phyloP scores from a whole-genome alignment of 2,888 invertebrate genomes.

The Tenthredo notha region DNA sequence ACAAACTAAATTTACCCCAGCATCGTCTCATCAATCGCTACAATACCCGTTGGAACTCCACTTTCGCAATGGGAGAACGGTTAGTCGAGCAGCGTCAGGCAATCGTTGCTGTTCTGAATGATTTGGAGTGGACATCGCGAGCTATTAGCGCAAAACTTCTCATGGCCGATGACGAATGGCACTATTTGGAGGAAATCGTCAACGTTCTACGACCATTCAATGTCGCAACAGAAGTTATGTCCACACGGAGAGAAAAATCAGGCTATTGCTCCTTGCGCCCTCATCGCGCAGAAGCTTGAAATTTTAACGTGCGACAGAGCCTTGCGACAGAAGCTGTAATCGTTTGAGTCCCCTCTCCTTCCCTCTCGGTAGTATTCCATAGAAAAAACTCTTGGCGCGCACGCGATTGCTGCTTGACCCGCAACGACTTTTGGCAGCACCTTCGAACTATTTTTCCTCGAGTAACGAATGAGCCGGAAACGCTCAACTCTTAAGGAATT shows the following conservation, averaged over 20 bases:
- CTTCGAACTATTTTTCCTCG: too few species aligned
- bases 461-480: too few species aligned
- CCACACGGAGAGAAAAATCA: background rate
- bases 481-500: too few species aligned
- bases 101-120: background rate
- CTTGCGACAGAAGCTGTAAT: too few species aligned
- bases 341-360: too few species aligned
- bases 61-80: slow-evolving; percentile 72
- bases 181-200: background rate
- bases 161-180: background rate
- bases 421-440: too few species aligned
- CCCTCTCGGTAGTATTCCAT: too few species aligned
- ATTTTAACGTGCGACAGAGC: too few species aligned
- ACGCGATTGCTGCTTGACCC: too few species aligned
- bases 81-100: slow-evolving; percentile 73
- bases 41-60: slow-evolving; percentile 18
- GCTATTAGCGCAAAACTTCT: background rate
- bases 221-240: slow-evolving; percentile 2
- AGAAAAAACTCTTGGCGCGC: too few species aligned
- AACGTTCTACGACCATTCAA: background rate
- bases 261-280: too few species aligned
- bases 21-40: slow-evolving; percentile 13
- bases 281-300: too few species aligned
- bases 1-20: background rate
- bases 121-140: slow-evolving; percentile 11